Conservation (phyloP, 1,140 invertebrate genomes). For the Phenacoccus solenopsis region DNA sequence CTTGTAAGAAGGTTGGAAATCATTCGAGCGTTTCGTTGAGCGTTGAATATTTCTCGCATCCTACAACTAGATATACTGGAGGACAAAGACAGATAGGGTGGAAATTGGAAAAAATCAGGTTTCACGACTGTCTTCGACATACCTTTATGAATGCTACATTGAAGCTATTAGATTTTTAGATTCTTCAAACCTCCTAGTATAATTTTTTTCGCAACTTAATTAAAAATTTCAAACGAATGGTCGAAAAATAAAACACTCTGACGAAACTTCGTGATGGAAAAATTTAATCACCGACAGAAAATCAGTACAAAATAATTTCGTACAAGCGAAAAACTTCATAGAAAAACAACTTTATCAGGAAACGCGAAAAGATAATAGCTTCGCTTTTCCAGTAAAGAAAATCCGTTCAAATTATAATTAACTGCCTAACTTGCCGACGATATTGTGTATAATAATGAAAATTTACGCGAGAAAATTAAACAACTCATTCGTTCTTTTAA, state of each 20-base stretch:
- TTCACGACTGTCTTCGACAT: too few relatives aligned
- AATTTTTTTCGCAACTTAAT: neutral
- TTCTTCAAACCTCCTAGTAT: too few relatives aligned
- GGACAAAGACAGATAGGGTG: too few relatives aligned
- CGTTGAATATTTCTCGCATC: too few relatives aligned
- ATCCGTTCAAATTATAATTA: neutral
- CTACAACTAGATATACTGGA: too few relatives aligned
- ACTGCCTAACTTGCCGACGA: neutral
- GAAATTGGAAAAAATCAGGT: too few relatives aligned
- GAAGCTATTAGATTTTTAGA: too few relatives aligned
- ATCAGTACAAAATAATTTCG: too few relatives aligned
- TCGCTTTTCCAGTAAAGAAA: neutral
- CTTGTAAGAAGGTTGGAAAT: too few relatives aligned
- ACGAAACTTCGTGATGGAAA: neutral
- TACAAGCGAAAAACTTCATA: neutral
- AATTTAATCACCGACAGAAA: neutral
- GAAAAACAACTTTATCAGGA: neutral
- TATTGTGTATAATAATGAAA: neutral
- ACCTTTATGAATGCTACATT: too few relatives aligned
- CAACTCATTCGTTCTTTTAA: slow-evolving; percentile 2
- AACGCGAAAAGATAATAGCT: neutral
- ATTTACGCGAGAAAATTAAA: neutral
- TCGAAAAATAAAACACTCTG: neutral
- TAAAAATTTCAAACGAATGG: neutral
- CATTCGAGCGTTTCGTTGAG: too few relatives aligned